Conservation (phyloP, 2,797 vertebrate species). For the Crocodylus rhombifer region DNA sequence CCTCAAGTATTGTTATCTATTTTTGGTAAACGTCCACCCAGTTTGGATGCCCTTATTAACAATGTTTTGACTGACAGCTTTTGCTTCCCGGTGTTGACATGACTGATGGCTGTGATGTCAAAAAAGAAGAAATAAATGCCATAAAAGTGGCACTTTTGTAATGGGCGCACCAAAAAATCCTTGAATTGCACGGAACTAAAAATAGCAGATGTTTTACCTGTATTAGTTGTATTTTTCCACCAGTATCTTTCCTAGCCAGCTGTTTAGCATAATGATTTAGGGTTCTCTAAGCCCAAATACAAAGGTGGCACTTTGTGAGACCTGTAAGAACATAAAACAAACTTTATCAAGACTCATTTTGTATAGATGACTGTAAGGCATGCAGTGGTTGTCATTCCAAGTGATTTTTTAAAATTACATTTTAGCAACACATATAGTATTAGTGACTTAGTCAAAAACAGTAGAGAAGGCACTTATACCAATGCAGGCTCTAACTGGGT, state of each 20-base stretch:
- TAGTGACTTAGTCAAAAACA: not conserved
- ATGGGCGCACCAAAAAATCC: not conserved
- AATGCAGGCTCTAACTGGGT: not conserved
- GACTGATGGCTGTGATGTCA: not conserved
- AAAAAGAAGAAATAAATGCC: not conserved
- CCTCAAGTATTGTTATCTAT: slow-evolving; percentile 9
- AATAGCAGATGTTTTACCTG: not conserved
- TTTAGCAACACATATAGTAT: not conserved
- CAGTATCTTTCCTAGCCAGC: not conserved
- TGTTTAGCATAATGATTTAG: not conserved
- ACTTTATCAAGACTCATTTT: not conserved
- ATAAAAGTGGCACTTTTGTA: not conserved
- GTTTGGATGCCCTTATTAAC: not conserved
- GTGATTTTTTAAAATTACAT: not conserved
- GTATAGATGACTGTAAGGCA: not conserved
- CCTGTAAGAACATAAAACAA: not conserved
- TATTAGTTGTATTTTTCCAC: not conserved
- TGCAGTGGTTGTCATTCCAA: not conserved
- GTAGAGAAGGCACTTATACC: not conserved
- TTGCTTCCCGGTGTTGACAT: not conserved
- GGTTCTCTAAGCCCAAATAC: not conserved
- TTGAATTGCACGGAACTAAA: not conserved
- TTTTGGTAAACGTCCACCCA: not conserved
- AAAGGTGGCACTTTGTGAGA: not conserved
- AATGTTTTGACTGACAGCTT: not conserved